phyloP scores from a whole-genome alignment of 1,140 invertebrate genomes.

The Conus betulinus region DNA sequence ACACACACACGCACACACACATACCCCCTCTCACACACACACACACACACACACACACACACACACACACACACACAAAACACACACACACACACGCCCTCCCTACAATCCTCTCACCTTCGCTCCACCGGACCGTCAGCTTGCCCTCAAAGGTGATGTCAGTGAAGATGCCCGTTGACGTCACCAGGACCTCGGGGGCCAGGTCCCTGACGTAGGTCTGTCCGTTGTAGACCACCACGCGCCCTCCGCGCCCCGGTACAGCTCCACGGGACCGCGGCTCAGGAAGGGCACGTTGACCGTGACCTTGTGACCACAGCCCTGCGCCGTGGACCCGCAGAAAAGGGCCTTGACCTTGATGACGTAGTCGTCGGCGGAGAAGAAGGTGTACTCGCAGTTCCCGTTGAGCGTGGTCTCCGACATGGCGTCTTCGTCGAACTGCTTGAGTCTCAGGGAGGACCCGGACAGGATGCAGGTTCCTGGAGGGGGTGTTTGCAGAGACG shows the following conservation, averaged over 20 bases:
- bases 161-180: background rate
- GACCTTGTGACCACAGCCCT: constrained; percentile 21
- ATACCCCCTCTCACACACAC: too few species aligned
- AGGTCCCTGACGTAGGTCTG: constrained; percentile 11
- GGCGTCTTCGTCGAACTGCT: constrained; percentile 19
- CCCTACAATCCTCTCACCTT: too few species aligned
- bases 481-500: background rate
- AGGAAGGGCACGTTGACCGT: background rate
- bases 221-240: constrained; percentile 8
- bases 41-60: too few species aligned
- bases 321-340: background rate
- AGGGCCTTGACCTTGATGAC: background rate
- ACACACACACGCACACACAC: background rate
- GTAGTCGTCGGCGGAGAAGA: constrained; percentile 18
- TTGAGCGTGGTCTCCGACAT: background rate
- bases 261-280: background rate
- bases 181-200: background rate
- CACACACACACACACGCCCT: too few species aligned
- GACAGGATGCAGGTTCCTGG: constrained; percentile 25
- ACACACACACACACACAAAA: too few species aligned
- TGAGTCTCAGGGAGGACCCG: constrained; percentile 25
- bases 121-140: background rate
- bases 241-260: background rate
- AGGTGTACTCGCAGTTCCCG: constrained; percentile 26
- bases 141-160: constrained; percentile 13